Percentiles rank a stretch among this genome's conserved stretches.
Evolutionary conservation across 2,113 vertebrate genomes (phyloP).

Genomic region (Neodon shergylaensis): DNA sequence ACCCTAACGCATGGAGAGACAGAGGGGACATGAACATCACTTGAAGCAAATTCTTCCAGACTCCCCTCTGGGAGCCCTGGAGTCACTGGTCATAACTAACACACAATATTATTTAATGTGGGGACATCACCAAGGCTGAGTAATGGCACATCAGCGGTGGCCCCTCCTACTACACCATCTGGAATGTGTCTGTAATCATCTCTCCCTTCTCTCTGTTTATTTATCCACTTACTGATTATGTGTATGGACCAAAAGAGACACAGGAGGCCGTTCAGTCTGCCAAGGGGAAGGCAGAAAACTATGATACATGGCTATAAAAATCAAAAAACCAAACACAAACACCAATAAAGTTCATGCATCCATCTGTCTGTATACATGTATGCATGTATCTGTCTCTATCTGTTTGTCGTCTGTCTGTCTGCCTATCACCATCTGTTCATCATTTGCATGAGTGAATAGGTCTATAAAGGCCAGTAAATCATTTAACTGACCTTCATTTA

Average conservation of each 20-base stretch:
- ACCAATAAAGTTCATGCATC: too few relatives aligned
- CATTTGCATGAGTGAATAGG: rapidly evolving
- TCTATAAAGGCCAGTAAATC: not conserved
- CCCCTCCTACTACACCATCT: too few relatives aligned
- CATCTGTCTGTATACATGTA: too few relatives aligned
- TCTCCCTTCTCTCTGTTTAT: not conserved
- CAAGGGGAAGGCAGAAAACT: not conserved
- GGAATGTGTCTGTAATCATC: not conserved
- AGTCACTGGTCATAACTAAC: not conserved
- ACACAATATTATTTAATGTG: not conserved
- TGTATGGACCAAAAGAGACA: not conserved
- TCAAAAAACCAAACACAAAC: not conserved
- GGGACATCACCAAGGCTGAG: not conserved
- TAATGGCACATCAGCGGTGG: not conserved
- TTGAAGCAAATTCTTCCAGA: not conserved
- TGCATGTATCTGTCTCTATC: not conserved
- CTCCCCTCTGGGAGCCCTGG: not conserved
- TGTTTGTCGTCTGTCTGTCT: not conserved
- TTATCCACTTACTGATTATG: not conserved
- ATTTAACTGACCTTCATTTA: not conserved
- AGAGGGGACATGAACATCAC: not conserved
- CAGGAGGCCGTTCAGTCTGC: not conserved
- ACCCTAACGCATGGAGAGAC: not conserved
- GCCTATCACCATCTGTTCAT: too few relatives aligned
- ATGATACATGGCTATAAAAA: not conserved